Base-by-base conservation (phyloP, 1,140 invertebrate species). In the Drosophila setifemur region DNA sequence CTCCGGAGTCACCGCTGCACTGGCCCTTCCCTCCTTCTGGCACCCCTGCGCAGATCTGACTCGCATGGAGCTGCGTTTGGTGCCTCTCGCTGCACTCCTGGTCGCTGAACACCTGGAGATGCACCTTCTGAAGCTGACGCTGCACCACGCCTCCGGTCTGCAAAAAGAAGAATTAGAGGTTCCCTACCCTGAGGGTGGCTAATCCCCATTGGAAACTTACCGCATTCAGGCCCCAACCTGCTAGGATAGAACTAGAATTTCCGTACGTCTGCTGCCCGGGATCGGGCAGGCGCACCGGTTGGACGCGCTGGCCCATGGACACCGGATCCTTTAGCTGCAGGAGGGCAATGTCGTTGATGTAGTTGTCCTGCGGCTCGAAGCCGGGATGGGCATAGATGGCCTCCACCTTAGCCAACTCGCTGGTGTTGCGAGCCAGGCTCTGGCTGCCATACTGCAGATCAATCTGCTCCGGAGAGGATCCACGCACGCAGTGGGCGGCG, bases 1-100 rank as follows among this genome's bases (percentile, higher is more conserved):
- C 91, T 19, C 91, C 91, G 0, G 90, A 91, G 55, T 91, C 91
- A 14, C 91, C 91, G 47, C 88, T 91, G 66, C 91, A 91, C 58
- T 91, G 91, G 6, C 91, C 91, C 52, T 85, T 89, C 6, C 90
- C 89, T 7, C 91, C 91, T 44, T 88, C 89, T 9, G 73, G 69
- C 26, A 90, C 57, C 1, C 91, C 91, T 3, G 88, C 89, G 48
- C 91, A 91, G n/a, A 91, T 60, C 42, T 91, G 87, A 5, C 67
- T 88, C 0, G 50, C 14, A 47, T 90, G 73, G n/a, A 90, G 67
- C 18, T 75, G 69, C 0, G 25, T 44, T 12, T 77, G 49, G 53
- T 91, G 90, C 0, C 54, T 68, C 0, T 49, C 21, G 26, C 73
- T 74, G 39, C 91, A 91, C 47, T 91, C 89, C 12, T 67, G 68